A percentile compares a stretch with the other conserved stretches of the same genome.
phyloP scores from a whole-genome alignment of 2,888 invertebrate genomes.

The Gasteruption jaculator region DNA sequence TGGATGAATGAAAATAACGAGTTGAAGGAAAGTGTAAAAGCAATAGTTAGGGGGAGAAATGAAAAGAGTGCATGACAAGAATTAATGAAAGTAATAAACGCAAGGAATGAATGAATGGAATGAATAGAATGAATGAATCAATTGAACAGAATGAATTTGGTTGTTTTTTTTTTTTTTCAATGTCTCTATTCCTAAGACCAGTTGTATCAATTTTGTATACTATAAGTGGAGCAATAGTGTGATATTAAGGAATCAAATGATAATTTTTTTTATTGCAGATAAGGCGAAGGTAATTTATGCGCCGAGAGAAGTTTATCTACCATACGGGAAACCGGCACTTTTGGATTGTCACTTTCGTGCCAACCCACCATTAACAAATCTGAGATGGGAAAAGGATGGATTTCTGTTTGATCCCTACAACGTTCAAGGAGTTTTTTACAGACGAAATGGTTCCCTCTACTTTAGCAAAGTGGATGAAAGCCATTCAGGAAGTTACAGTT shows the following conservation, averaged over 20 bases:
- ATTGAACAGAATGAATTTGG: too few relatives aligned
- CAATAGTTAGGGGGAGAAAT: too few relatives aligned
- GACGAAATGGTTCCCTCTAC: constrained; percentile 78
- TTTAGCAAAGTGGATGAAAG: constrained; percentile 80
- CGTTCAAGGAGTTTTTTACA: constrained; percentile 79
- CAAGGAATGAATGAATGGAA: too few relatives aligned
- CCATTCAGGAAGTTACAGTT: constrained; percentile 85
- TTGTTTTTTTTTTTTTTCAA: too few relatives aligned
- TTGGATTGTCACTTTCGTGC: constrained; percentile 89
- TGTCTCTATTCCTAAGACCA: too few relatives aligned
- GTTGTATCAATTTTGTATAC: too few relatives aligned
- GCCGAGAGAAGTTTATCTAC: constrained; percentile 78
- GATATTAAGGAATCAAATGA: not conserved
- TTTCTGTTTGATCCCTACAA: constrained; percentile 87
- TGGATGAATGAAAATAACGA: too few relatives aligned
- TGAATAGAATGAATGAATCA: too few relatives aligned
- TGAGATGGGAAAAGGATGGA: constrained; percentile 92
- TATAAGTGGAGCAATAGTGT: constrained; percentile 7
- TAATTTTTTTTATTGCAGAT: constrained; percentile 57
- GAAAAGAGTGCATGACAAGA: too few relatives aligned
- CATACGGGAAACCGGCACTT: constrained; percentile 75
- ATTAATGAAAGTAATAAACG: too few relatives aligned
- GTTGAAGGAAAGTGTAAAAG: too few relatives aligned
- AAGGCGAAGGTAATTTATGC: constrained; percentile 88
- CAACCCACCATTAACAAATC: constrained; percentile 83